Evolutionary conservation across 2,797 vertebrate genomes (phyloP).

Genomic region (Rhinogobio ventralis): DNA sequence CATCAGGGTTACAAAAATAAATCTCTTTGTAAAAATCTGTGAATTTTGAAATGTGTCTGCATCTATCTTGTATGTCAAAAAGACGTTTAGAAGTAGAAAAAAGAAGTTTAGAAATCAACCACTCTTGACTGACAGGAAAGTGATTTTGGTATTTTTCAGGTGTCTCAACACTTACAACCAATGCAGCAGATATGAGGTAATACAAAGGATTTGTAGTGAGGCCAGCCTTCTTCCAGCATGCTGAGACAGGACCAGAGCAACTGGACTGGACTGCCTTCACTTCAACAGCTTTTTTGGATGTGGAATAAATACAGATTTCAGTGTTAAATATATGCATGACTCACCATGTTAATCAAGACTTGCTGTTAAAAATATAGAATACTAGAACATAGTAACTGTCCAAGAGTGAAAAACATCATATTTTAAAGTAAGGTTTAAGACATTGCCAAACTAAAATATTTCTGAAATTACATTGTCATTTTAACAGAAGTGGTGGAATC

Average conservation of each 20-base stretch:
- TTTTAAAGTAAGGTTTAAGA: background rate
- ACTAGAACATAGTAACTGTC: background rate
- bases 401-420: background rate
- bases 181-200: slow-evolving; percentile 55
- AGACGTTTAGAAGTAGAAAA: background rate
- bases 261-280: background rate
- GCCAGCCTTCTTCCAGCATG: background rate
- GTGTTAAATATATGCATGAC: background rate
- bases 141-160: slow-evolving; percentile 25
- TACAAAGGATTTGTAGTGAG: background rate
- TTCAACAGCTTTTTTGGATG: background rate
- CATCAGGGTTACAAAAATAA: no score
- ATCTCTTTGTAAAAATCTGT: background rate
- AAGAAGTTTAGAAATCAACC: background rate
- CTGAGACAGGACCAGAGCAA: background rate
- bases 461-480: background rate
- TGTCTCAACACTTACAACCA: slow-evolving; percentile 47
- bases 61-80: background rate
- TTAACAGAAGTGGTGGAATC: background rate
- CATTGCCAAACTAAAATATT: background rate
- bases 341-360: background rate
- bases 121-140: background rate
- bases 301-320: background rate
- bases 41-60: background rate
- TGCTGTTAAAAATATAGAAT: background rate